phyloP scores from a whole-genome alignment of 30 jellyfish, hydroid and myxozoan species.

The Sanderia malayensis region DNA sequence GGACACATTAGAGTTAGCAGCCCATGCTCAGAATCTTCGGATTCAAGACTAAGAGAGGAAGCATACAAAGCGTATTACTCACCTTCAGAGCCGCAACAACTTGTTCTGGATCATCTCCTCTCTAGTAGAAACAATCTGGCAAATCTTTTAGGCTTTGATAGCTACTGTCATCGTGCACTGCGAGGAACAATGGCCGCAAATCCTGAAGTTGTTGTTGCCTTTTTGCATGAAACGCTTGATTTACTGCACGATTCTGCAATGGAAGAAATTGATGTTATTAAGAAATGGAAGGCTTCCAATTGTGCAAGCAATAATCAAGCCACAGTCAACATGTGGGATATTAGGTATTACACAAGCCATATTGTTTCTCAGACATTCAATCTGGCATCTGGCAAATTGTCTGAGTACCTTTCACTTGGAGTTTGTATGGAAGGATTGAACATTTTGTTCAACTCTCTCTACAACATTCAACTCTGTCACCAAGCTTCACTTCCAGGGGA shows the following conservation, averaged over 20 bases:
- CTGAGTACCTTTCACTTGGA: slow-evolving; percentile 84
- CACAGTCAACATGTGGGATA: slow-evolving; percentile 73
- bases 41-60: slow-evolving; percentile 48
- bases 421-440: slow-evolving; percentile 92
- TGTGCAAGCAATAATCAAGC: background rate
- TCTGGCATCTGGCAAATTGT: slow-evolving; percentile 51
- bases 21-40: slow-evolving; percentile 59
- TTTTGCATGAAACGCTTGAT: slow-evolving; percentile 49
- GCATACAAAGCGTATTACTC: slow-evolving; percentile 69
- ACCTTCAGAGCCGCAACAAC: slow-evolving; percentile 55
- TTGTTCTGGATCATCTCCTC: slow-evolving; percentile 54
- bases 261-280: slow-evolving; percentile 48
- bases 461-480: slow-evolving; percentile 61
- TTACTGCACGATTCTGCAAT: slow-evolving; percentile 40
- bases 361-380: slow-evolving; percentile 62
- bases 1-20: slow-evolving; percentile 47
- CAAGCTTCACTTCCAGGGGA: slow-evolving; percentile 76
- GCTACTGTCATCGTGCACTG: slow-evolving; percentile 69
- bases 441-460: slow-evolving; percentile 56
- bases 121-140: slow-evolving; percentile 71
- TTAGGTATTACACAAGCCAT: slow-evolving; percentile 67
- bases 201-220: slow-evolving; percentile 74
- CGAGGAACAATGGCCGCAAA: slow-evolving; percentile 84
- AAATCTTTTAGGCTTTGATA: slow-evolving; percentile 74
- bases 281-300: slow-evolving; percentile 48